A percentile compares a stretch with the other conserved stretches of the same genome.
Conservation (phyloP, 2,888 invertebrate species). For the Epicampocera succincta region DNA sequence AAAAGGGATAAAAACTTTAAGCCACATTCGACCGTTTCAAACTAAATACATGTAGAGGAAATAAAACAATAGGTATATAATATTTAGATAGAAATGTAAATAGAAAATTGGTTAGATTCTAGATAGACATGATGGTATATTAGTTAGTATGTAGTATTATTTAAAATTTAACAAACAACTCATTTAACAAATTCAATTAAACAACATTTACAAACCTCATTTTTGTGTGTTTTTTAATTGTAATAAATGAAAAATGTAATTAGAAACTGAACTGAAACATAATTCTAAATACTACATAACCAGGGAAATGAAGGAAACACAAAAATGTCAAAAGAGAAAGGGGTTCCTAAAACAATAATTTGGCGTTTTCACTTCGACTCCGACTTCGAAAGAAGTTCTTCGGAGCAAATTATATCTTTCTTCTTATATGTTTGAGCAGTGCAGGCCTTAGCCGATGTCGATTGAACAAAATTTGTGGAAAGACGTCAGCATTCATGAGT, state of each 20-base stretch:
- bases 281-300: constrained; percentile 48
- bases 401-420: too few species aligned
- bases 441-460: too few species aligned
- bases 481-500: too few species aligned
- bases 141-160: constrained; percentile 53
- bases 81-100: constrained; percentile 17
- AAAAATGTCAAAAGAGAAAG: constrained; percentile 6
- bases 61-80: constrained; percentile 12
- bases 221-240: constrained; percentile 40
- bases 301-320: constrained; percentile 41
- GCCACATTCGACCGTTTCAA: constrained; percentile 59
- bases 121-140: constrained; percentile 40
- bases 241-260: constrained; percentile 28
- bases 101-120: constrained; percentile 26
- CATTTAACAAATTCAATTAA: constrained; percentile 61
- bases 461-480: too few species aligned
- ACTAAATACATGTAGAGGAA: constrained; percentile 37
- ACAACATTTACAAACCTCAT: constrained; percentile 67
- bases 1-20: constrained; percentile 31
- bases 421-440: too few species aligned
- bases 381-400: too few species aligned
- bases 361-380: too few species aligned
- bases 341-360: constrained; percentile 22
- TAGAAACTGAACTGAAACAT: neutral
- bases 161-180: constrained; percentile 65